Conservation (phyloP, 2,888 invertebrate genomes). For the Nematopogon swammerdamellus region DNA sequence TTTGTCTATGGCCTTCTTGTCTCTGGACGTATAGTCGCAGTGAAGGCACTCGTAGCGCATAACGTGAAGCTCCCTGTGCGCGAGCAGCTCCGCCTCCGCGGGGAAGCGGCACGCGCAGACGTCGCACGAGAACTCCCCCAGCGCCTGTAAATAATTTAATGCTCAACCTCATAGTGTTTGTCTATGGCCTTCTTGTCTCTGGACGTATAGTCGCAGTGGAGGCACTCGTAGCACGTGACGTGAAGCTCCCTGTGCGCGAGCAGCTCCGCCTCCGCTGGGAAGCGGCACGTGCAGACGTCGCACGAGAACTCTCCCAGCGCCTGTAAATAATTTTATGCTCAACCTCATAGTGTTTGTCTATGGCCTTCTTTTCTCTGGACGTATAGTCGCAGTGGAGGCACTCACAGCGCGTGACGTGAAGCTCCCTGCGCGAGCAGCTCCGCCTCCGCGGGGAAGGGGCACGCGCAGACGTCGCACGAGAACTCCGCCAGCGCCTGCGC, state of each 20-base stretch:
- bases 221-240: not conserved
- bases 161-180: not conserved
- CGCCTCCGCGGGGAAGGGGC: not conserved
- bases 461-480: not conserved
- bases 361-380: not conserved
- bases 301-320: not conserved
- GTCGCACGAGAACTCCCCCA: not conserved
- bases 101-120: not conserved
- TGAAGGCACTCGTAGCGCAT: not conserved
- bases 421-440: not conserved
- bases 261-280: not conserved
- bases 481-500: not conserved
- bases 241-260: not conserved
- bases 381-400: not conserved
- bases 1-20: not conserved
- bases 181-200: not conserved
- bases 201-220: not conserved
- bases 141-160: no score
- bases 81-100: not conserved
- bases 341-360: not conserved
- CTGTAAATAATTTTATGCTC: no score
- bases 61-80: not conserved
- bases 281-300: not conserved
- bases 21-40: not conserved
- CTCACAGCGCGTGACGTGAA: not conserved